These are phyloP conservation scores for Macropis europaea DNA, from an alignment of 2,888 invertebrate species.

Conservation along the genomic window DNA sequence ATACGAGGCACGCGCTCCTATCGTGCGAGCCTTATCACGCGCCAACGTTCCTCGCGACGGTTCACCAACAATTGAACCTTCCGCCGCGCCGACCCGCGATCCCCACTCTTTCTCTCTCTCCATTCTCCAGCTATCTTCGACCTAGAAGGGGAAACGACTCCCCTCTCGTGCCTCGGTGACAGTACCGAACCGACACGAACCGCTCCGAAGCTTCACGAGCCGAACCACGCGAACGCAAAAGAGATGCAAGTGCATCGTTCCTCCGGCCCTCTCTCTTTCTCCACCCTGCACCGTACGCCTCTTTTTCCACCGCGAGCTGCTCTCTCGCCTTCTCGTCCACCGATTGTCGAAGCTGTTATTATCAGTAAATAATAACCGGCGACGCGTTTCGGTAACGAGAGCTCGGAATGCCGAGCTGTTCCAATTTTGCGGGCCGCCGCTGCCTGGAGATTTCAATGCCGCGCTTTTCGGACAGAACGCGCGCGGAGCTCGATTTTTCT, in stretches of 20 bases:
- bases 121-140: slow-evolving; percentile 22
- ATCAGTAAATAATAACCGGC: background rate
- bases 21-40: slow-evolving; percentile 51
- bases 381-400: background rate
- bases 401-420: background rate
- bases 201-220: slow-evolving; percentile 10
- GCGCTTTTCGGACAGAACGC: slow-evolving; percentile 1
- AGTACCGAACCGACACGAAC: slow-evolving; percentile 36
- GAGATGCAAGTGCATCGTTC: slow-evolving; percentile 17
- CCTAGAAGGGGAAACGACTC: slow-evolving; percentile 26
- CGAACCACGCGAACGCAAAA: background rate
- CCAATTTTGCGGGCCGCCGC: background rate
- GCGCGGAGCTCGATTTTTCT: too few species aligned
- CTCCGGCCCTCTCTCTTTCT: slow-evolving; percentile 8
- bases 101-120: slow-evolving; percentile 56
- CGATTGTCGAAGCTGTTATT: background rate
- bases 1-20: slow-evolving; percentile 62
- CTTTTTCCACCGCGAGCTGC: background rate
- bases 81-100: slow-evolving; percentile 46
- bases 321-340: background rate
- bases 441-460: slow-evolving; percentile 37
- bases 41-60: slow-evolving; percentile 68
- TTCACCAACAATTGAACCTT: slow-evolving; percentile 72
- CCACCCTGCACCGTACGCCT: background rate
- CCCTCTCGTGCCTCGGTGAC: slow-evolving; percentile 26